Percentiles rank a stretch among this genome's conserved stretches.
phyloP scores from a whole-genome alignment of 2,888 invertebrate genomes.

The Cephus sareptanus region DNA sequence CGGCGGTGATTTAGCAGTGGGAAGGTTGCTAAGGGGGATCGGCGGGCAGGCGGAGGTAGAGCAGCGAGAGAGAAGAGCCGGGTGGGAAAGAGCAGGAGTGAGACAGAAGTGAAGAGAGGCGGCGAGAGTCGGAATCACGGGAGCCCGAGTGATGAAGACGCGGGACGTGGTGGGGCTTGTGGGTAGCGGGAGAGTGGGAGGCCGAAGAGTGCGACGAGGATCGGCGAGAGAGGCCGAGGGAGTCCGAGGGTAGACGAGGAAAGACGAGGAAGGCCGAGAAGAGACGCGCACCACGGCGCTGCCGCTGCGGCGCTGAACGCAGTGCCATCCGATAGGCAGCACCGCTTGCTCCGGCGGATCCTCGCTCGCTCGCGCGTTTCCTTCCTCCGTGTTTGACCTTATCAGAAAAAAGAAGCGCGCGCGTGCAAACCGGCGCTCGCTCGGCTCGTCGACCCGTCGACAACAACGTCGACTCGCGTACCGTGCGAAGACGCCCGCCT shows the following conservation, averaged over 20 bases:
- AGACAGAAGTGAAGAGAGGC: not conserved
- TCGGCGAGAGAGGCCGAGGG: slow-evolving; percentile 7
- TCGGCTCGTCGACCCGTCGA: not conserved
- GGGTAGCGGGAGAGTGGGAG: not conserved
- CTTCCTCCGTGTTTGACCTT: slow-evolving; percentile 32
- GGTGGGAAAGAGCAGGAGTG: slow-evolving; percentile 25
- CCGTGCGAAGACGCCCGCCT: not conserved
- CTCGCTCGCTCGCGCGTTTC: slow-evolving; percentile 31
- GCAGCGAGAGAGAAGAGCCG: slow-evolving; percentile 10
- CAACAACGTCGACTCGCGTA: not conserved
- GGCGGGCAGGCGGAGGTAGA: slow-evolving; percentile 34
- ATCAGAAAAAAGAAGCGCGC: slow-evolving; percentile 8
- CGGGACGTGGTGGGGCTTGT: not conserved
- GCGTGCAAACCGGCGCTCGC: slow-evolving; percentile 1
- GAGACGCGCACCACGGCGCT: slow-evolving; percentile 27
- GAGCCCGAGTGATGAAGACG: not conserved
- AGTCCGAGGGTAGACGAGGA: slow-evolving; percentile 33
- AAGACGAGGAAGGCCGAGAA: slow-evolving; percentile 43
- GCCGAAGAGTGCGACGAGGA: slow-evolving; percentile 1
- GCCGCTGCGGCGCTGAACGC: slow-evolving; percentile 55
- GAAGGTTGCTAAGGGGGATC: not conserved
- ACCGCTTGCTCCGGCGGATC: slow-evolving; percentile 52
- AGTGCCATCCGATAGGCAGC: slow-evolving; percentile 58
- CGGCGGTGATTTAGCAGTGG: not conserved
- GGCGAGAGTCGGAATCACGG: not conserved